Base-by-base conservation (phyloP, 1,140 invertebrate species). In the Wiebesia pumilae region DNA sequence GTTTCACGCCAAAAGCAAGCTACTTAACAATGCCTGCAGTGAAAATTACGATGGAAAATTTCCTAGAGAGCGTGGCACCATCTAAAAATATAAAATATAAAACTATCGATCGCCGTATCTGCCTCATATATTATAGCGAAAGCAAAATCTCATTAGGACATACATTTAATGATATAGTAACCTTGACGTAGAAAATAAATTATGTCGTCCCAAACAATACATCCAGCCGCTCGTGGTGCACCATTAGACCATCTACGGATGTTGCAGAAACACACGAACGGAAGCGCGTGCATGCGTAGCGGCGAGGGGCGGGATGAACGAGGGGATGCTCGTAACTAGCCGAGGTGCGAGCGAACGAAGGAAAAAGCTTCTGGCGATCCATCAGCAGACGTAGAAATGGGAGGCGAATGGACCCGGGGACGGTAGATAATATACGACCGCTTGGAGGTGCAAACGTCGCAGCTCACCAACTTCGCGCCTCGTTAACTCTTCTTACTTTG, bases 391-490 rank as follows among this genome's bases (percentile, higher is more conserved):
- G 24, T 21, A 75, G 38, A 75, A 21, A 40, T 4, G 4, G 21
- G 19, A 40, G 0, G 38, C 38, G 16, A 27, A 54, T 16, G 14
- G 51, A 19, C n/a, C n/a, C n/a, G 14, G 62, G 2, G 40, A 14
- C 30, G 40, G 14, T 4, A 21, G 62, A 67, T 43, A 67, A 67
- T 33, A 47, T 81, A 81, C 38, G 19, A 0, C 30, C 16, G 62
- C 40, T 43, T 24, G 14, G 14, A 2, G 40, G 43, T 58, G 69
- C 69, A 24, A 83, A 83, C 24, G 43, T 69, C 19, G 30, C 67
- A 73, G 67, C 16, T 43, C 43, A 54, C 43, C n/a, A 75, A 83
- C 71, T 83, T 75, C 35, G 82, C 33, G 71, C 82, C 71, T 75
- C 82, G 82, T 83, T 83, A 83, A 40, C 33, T 83, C 43, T 62